Evolutionary conservation across 2,888 invertebrate species (phyloP), one percentile per base, ranked within the genome.

Genomic region (Beris chalybata): DNA sequence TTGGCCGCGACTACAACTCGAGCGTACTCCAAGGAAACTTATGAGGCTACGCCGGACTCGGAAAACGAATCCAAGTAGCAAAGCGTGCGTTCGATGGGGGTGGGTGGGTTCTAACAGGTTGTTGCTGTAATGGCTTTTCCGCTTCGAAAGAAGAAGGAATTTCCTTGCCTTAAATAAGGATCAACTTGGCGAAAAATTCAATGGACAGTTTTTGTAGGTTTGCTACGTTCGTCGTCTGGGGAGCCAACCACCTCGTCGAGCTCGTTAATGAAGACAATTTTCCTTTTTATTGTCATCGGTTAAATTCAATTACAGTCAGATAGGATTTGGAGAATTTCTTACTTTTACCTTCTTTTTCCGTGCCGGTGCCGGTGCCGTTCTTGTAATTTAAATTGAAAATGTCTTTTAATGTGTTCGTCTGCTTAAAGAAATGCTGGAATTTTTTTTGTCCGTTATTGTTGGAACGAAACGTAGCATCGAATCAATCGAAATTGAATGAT

Each of bases 251-350:
- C 57, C 61, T 64, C 54, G 47, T 61, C 59, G 64, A 58, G 52
- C 53, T 66, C 67, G 66, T 69, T 67, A 67, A 67, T 67, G 69
- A 67, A 66, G 69, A 67, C 69, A 69, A 64, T 69, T 69, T 69
- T 67, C 59, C 58, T 69, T 59, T 69, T 69, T 67, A 69, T 69
- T 68, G 66, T 70, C 57, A 66, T 70, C 67, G 68, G 66, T 70
- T 65, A 66, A 68, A 70, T 68, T 67, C 70, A 70, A 70, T 67
- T 70, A 70, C 66, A 50, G 30, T 29, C 64, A 45, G 65, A 50
- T 64, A 64, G 67, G 61, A 68, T 61, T 68, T 68, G 38, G 54
- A 65, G 64, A 30, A 64, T 56, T 66, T 66, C 64, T 68, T 67
- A 64, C 64, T 48, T 64, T 68, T 66, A 65, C 68, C 65, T 66